These are phyloP conservation scores for Drosophila virilis DNA, from an alignment of 1,140 invertebrate genomes.

Conservation along the genomic window DNA sequence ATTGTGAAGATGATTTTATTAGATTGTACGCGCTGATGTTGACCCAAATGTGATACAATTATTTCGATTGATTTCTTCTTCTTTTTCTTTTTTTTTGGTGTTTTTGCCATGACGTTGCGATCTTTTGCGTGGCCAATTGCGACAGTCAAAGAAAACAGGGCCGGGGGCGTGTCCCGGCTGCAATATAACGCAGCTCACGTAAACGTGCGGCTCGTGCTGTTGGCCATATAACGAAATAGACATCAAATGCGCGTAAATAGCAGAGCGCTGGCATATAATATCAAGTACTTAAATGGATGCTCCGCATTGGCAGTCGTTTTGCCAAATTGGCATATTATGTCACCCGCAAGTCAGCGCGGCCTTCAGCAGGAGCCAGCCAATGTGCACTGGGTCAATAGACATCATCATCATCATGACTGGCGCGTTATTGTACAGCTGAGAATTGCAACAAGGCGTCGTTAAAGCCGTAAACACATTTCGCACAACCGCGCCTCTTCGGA, in stretches of 20 bases:
- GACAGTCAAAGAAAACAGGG: neutral
- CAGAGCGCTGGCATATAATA: conserved; percentile 13
- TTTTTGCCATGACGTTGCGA: conserved; percentile 43
- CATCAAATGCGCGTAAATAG: conserved; percentile 15
- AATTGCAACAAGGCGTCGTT: conserved; percentile 39
- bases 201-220: conserved; percentile 38
- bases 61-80: conserved; percentile 9
- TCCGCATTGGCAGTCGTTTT: conserved; percentile 30
- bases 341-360: conserved; percentile 27
- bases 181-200: conserved; percentile 51
- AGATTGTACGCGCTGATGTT: conserved; percentile 34
- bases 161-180: conserved; percentile 21
- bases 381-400: conserved; percentile 25
- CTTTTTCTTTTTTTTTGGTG: neutral
- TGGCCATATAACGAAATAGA: conserved; percentile 23
- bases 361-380: conserved; percentile 18
- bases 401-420: neutral
- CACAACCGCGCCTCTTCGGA: neutral
- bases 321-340: conserved; percentile 48
- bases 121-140: conserved; percentile 27
- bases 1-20: conserved; percentile 56
- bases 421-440: conserved; percentile 18
- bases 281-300: conserved; percentile 27
- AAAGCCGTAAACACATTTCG: conserved; percentile 44
- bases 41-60: conserved; percentile 39